Percentiles rank a stretch among this genome's conserved stretches.
These are phyloP conservation scores for Zootoca vivipara DNA, from an alignment of 2,113 vertebrate species.

Conservation along the genomic window DNA sequence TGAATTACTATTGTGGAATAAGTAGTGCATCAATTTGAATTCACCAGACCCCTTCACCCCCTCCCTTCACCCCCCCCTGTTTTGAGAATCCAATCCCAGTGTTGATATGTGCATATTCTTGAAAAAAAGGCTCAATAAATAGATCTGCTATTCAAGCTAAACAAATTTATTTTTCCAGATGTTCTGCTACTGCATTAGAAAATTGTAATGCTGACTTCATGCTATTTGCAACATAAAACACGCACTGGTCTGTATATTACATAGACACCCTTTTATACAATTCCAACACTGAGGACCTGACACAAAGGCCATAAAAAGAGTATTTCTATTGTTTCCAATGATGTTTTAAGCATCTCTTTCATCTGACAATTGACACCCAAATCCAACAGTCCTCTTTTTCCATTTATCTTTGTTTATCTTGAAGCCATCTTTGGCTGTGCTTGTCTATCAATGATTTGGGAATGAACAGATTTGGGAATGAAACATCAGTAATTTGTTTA, in stretches of 20 bases:
- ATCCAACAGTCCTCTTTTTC: background rate
- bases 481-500: background rate
- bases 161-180: conserved; percentile 76
- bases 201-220: conserved; percentile 72
- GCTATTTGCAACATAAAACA: conserved; percentile 69
- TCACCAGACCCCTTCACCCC: conserved; percentile 53
- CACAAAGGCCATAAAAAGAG: conserved; percentile 38
- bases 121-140: conserved; percentile 71
- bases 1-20: conserved; percentile 76
- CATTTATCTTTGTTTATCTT: background rate
- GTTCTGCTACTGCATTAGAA: conserved; percentile 68
- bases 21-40: conserved; percentile 73
- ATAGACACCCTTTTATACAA: conserved; percentile 55
- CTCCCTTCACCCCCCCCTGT: conserved; percentile 31
- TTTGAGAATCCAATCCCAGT: conserved; percentile 72
- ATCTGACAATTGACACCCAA: conserved; percentile 1
- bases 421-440: background rate
- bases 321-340: conserved; percentile 28
- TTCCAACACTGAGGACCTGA: conserved; percentile 49
- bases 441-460: background rate
- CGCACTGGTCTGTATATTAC: conserved; percentile 64
- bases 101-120: conserved; percentile 66
- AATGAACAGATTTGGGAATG: background rate
- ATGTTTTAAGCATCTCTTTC: conserved; percentile 11
- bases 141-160: conserved; percentile 72